Percentiles rank a stretch among this genome's conserved stretches.
Conservation (phyloP, 2,888 invertebrate genomes). For the Tanytarsus gracilentus region DNA sequence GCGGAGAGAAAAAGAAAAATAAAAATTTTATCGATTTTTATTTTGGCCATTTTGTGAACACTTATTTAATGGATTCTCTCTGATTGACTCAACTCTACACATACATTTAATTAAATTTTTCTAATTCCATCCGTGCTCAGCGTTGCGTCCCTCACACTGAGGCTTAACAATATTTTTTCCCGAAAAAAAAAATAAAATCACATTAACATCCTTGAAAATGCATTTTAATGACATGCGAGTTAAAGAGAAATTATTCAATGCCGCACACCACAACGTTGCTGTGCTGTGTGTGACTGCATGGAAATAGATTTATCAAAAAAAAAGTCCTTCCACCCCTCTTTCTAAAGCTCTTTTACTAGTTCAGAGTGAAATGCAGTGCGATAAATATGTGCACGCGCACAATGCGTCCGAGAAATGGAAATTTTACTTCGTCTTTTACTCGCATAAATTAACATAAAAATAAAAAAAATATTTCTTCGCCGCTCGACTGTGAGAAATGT, state of each 20-base stretch:
- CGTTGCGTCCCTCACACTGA: not conserved
- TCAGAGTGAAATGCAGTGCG: slow-evolving; percentile 6
- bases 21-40: not conserved
- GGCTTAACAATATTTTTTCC: too few relatives aligned
- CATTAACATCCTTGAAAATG: slow-evolving; percentile 14
- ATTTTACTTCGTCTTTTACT: not conserved
- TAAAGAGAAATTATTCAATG: slow-evolving; percentile 12
- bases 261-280: not conserved
- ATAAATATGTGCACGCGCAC: slow-evolving; percentile 9
- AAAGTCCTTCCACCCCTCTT: slow-evolving; percentile 9
- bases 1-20: not conserved
- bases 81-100: too few relatives aligned
- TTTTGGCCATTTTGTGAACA: not conserved
- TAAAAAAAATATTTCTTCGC: too few relatives aligned
- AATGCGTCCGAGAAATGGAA: not conserved
- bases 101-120: too few relatives aligned
- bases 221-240: slow-evolving; percentile 3
- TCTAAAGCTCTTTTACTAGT: too few relatives aligned
- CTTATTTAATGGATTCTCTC: not conserved
- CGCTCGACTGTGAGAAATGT: too few relatives aligned
- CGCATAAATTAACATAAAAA: too few relatives aligned
- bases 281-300: not conserved
- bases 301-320: slow-evolving; percentile 14
- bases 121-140: too few relatives aligned
- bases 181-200: too few relatives aligned